Conservation (phyloP, 2,888 invertebrate genomes). For the Podotricha telesiphe region DNA sequence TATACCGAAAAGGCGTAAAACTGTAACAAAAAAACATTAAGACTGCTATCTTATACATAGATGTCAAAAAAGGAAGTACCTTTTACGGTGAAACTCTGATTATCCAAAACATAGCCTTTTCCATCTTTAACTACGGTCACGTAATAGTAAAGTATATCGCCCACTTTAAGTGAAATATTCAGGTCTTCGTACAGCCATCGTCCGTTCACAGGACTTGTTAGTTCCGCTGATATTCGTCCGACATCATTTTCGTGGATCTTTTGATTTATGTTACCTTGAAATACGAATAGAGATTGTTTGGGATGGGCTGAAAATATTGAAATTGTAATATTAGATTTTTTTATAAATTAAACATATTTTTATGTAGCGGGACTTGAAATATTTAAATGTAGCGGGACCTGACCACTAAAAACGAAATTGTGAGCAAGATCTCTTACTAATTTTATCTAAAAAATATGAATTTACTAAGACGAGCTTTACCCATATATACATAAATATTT, state of each 20-base stretch:
- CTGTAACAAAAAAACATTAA: too few species aligned
- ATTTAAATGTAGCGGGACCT: too few species aligned
- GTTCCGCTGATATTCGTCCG: conserved; percentile 81
- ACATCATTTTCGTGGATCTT: conserved; percentile 71
- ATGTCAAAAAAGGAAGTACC: conserved; percentile 54
- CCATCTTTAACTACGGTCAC: conserved; percentile 81
- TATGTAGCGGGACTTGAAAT: too few species aligned
- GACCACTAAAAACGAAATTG: too few species aligned
- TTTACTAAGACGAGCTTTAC: too few species aligned
- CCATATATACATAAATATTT: too few species aligned
- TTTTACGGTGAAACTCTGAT: conserved; percentile 64
- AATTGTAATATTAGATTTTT: too few species aligned
- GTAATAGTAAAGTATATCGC: conserved; percentile 85
- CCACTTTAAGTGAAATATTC: conserved; percentile 67
- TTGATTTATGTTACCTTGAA: conserved; percentile 86
- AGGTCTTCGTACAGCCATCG: conserved; percentile 81
- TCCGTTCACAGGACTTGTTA: conserved; percentile 65
- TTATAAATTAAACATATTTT: too few species aligned
- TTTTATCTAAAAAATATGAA: too few species aligned
- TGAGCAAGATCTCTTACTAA: too few species aligned
- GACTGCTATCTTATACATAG: neutral
- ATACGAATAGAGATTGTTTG: conserved; percentile 82
- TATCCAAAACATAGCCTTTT: conserved; percentile 72
- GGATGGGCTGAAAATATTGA: conserved; percentile 64
- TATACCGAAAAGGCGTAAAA: too few species aligned